Base-by-base conservation (phyloP, 2,888 invertebrate genomes). In the Thelaira solivaga region DNA sequence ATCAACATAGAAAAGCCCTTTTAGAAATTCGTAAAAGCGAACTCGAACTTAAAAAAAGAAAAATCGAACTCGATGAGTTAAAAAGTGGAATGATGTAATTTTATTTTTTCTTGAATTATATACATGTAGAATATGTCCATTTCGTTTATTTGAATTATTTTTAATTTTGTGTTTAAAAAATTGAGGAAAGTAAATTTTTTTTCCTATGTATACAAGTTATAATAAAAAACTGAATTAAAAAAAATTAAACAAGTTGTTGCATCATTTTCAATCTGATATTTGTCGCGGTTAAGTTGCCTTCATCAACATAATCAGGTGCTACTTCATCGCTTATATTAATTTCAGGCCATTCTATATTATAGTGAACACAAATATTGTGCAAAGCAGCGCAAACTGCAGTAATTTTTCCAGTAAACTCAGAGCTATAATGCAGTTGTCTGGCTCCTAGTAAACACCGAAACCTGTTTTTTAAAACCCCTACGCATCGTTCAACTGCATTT, bases 151-250 rank as follows among this genome's bases (percentile, higher is more conserved):
- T 18, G 22, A 45, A 53, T 18, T 20, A 53, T 34, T 53, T 53
- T 24, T 31, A 53, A 39, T 57, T 57, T 57, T 39, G 45, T 24
- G 45, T 57, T 41, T n/a, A n/a, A n/a, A n/a, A n/a, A n/a, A n/a
- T n/a, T n/a, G n/a, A n/a, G n/a, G n/a, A n/a, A n/a, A 26, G 26
- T 47, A 47, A 47, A 8, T 8, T 29, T 29, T 29, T 47, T 47
- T 11, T 20, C 5, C 3, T 47, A 10, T 47, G 24, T 47, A 7
- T 47, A 24, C 45, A 47, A 5, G n/a, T 20, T 20, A n/a, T 43
- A 36, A 36, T 55, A 36, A 55, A 34, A 24, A 36, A 36, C 24
- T 55, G 2, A 36, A 36, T 55, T 22, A 31, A 4, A 36, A 55
- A 22, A 13, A 36, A 36, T 57, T 34, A 53, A 31, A 53, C 20